A percentile compares a stretch with the other conserved stretches of the same genome.
Conservation (phyloP, 2,113 vertebrate species). For the Todiramphus chloris region DNA sequence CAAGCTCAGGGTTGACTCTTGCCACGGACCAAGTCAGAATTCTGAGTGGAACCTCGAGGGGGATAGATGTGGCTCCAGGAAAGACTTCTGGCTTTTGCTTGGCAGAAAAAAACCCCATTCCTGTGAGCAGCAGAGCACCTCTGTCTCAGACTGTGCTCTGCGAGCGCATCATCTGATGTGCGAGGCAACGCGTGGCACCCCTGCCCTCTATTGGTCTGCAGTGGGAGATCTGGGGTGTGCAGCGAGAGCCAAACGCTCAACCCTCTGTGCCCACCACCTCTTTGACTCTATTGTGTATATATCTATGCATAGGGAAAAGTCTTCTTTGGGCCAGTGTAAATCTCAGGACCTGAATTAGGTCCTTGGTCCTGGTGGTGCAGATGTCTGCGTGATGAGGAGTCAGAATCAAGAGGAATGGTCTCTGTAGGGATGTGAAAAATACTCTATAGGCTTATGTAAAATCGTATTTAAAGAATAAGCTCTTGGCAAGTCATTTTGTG, state of each 20-base stretch:
- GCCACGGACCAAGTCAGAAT: neutral
- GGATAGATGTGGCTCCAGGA: neutral
- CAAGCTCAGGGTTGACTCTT: neutral
- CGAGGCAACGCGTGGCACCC: neutral
- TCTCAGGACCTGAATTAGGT: neutral
- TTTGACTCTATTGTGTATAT: fast-evolving
- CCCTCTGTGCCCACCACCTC: neutral
- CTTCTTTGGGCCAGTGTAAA: neutral
- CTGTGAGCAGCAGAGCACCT: neutral
- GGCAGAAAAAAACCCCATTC: neutral
- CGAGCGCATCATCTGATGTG: fast-evolving
- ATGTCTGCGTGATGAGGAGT: neutral
- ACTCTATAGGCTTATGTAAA: neutral
- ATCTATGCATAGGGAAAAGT: neutral
- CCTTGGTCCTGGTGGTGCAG: neutral
- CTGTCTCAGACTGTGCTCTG: neutral
- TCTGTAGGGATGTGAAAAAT: neutral
- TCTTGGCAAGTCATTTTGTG: neutral
- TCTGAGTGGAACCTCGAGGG: neutral
- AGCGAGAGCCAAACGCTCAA: no score
- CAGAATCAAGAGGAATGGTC: neutral
- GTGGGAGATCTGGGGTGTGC: neutral
- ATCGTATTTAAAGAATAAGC: neutral
- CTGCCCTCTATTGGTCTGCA: constrained; percentile 44
- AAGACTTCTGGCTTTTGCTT: neutral